Base-by-base conservation (phyloP, 2,797 vertebrate genomes). In the Hypotaenidia philippensis region DNA sequence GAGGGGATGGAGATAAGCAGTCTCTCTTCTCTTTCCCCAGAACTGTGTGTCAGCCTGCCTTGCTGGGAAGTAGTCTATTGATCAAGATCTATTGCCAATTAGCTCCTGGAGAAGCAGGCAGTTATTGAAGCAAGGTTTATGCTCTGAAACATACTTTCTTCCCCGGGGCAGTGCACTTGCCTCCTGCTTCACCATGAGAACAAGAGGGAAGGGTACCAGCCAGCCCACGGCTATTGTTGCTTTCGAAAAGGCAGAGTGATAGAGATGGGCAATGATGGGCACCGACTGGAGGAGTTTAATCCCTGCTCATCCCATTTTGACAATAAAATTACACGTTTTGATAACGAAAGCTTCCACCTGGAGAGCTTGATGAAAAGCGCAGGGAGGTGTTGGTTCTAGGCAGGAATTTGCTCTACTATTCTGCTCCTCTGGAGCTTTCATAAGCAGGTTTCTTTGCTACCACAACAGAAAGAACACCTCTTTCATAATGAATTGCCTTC, bases 401-500 rank as follows among this genome's bases (percentile, higher is more conserved):
- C 49, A 93, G 87, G 87, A 95, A 87, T 96, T 84, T 79, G 38
- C 55, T 90, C 64, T 60, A n/a, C 50, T 79, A 9, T 91, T 94
- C 70, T 93, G 66, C 56, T 93, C 84, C 87, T 81, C 40, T 63
- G 82, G 86, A 94, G 69, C 61, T 96, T 96, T 96, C 86, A 60
- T 69, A 81, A 86, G 52, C 31, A 80, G 57, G 71, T 95, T 94
- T 94, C 93, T 95, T 90, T 91, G 68, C 78, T 79, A 94, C 94
- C 89, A 81, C 90, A 94, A 94, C 60, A 97, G 93, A 95, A 94
- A 92, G 89, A 95, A 66, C 52, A 83, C 22, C 75, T 82, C 91
- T 96, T 94, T 96, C 72, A 59, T 85, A 95, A 97, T 95, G 93
- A 97, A 94, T 94, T 94, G 87, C 69, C 88, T 95, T 93, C 61